Percentiles rank a stretch among this genome's conserved stretches.
Conservation (phyloP, 1,140 invertebrate genomes). For the Cydia strobilella region DNA sequence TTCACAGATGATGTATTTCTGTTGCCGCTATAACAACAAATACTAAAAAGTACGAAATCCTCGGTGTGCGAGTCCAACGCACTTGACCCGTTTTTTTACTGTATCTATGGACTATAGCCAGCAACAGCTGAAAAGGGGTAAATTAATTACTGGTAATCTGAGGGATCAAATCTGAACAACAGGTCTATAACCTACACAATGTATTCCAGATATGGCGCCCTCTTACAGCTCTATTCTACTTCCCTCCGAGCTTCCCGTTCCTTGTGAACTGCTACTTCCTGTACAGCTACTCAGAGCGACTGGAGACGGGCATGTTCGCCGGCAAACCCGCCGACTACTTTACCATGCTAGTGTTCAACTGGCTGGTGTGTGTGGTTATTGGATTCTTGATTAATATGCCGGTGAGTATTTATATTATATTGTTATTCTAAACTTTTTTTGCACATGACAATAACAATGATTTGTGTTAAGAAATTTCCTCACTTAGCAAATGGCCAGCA, state of each 20-base stretch:
- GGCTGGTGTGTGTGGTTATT: constrained; percentile 90
- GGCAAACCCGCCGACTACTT: constrained; percentile 97
- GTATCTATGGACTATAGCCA: too few species aligned
- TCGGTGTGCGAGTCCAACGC: too few species aligned
- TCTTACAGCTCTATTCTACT: constrained; percentile 95
- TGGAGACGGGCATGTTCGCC: constrained; percentile 95
- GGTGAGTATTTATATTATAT: constrained; percentile 76
- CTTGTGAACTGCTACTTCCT: constrained; percentile 99
- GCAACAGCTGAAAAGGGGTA: too few species aligned
- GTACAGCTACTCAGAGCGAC: constrained; percentile 95
- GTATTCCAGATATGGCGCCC: constrained; percentile 95
- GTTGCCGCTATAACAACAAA: too few species aligned
- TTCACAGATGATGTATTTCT: too few species aligned
- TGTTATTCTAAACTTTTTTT: not conserved
- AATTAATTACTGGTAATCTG: too few species aligned
- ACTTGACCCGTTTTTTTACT: too few species aligned
- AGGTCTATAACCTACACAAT: not conserved
- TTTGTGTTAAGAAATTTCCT: too few species aligned
- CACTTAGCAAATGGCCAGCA: too few species aligned
- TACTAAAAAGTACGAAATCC: too few species aligned
- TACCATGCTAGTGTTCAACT: constrained; percentile 97
- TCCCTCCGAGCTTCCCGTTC: constrained; percentile 98
- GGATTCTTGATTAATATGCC: constrained; percentile 88
- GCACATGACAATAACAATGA: too few species aligned
- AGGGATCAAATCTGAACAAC: too few species aligned